Conservation (phyloP, 2,113 vertebrate genomes). For the Hassar affinis region DNA sequence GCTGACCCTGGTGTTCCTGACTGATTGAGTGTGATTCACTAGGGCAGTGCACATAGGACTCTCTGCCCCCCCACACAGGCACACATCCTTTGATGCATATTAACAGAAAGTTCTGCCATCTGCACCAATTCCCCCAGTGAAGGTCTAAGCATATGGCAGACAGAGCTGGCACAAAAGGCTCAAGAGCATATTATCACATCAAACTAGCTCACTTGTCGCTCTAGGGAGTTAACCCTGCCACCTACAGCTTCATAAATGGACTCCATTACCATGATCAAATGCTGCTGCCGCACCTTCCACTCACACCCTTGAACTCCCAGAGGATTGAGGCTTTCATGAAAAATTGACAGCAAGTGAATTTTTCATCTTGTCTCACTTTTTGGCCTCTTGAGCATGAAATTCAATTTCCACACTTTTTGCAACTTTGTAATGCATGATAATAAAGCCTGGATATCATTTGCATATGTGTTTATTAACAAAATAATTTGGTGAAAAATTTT, state of each 20-base stretch:
- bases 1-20: conserved; percentile 37
- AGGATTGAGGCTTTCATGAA: conserved; percentile 25
- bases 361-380: conserved; percentile 43
- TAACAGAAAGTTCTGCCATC: conserved; percentile 49
- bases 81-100: conserved; percentile 38
- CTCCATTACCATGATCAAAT: conserved; percentile 54
- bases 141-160: conserved; percentile 46
- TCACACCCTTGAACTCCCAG: conserved; percentile 11
- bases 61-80: conserved; percentile 2
- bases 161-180: conserved; percentile 41
- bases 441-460: conserved; percentile 13
- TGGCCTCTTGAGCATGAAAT: conserved; percentile 18
- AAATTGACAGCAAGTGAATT: conserved; percentile 34
- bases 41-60: background rate
- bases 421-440: conserved; percentile 9
- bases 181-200: conserved; percentile 53
- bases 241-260: conserved; percentile 47
- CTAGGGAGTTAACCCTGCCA: conserved; percentile 44
- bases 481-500: background rate
- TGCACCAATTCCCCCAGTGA: conserved; percentile 51
- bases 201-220: conserved; percentile 35
- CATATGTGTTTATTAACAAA: background rate
- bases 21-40: conserved; percentile 35
- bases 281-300: conserved; percentile 29
- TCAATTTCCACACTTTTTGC: background rate